Base-by-base conservation (phyloP, 2,797 vertebrate species). In the Pseudochromis fuscus region DNA sequence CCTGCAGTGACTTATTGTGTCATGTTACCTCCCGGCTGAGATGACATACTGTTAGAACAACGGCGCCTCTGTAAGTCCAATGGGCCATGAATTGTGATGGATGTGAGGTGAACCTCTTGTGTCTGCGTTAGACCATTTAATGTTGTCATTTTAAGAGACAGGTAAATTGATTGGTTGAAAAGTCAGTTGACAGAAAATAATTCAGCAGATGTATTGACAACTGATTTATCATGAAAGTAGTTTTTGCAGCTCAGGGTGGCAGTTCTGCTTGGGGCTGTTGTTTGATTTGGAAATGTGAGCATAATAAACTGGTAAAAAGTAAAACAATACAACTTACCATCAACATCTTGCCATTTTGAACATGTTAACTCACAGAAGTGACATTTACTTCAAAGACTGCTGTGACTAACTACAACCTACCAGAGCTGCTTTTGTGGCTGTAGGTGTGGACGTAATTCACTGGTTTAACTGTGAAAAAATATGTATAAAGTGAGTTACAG, bases 41-140 rank as follows among this genome's bases (percentile, higher is more conserved):
- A 67, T 61, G 52, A 62, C 62, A 18, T 24, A 67, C 63, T 61
- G 33, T 67, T 75, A 25, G 79, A 93, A 90, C 71, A 91, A 89
- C 88, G 75, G 35, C 0, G 52, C 58, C 81, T 89, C 84, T 91
- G 59, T 89, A 51, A 44, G 60, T 38, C 59, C 66, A 83, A 60
- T 70, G 67, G 71, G 71, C 60, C 82, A 23, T 77, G 77, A 67
- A 75, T 44, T 68, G 63, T 55, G 80, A 79, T 74, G 68, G 75
- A 84, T 84, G 73, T 66, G 42, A 70, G 53, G 56, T 79, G 49
- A 74, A 67, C 63, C 48, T 68, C 75, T 40, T 27, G 30, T 25
- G 44, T 84, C 72, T 61, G 37, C 11, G 25, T 37, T 44, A 35
- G n/a, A 30, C n/a, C 18, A 21, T 51, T 45, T 18, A 12, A 42